These are phyloP conservation scores for Conomelus anceps DNA, from an alignment of 2,888 invertebrate species.

Conservation along the genomic window DNA sequence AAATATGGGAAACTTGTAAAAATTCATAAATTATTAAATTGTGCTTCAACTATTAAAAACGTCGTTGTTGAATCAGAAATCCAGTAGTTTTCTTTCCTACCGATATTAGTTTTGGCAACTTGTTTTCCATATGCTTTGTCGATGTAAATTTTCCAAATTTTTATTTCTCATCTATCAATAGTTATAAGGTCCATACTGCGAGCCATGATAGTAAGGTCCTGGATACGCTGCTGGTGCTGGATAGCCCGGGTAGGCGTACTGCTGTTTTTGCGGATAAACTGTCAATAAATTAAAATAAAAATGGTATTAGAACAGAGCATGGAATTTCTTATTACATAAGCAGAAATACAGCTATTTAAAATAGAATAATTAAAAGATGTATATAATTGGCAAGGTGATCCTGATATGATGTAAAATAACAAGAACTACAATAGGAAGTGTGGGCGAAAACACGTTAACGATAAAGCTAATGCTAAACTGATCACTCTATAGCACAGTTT, in stretches of 20 bases:
- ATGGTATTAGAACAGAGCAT: background rate
- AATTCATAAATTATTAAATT: background rate
- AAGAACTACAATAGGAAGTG: background rate
- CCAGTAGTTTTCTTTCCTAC: background rate
- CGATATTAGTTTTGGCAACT: background rate
- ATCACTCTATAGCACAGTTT: too few species aligned
- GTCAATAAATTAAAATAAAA: conserved; percentile 40
- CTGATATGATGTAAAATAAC: too few species aligned
- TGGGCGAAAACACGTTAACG: background rate
- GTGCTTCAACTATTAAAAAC: background rate
- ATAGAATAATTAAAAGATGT: too few species aligned
- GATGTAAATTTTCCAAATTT: background rate
- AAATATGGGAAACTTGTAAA: too few species aligned
- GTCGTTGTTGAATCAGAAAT: background rate
- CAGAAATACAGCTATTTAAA: too few species aligned
- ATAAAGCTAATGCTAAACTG: too few species aligned
- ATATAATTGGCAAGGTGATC: too few species aligned
- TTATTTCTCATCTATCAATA: conserved; percentile 49
- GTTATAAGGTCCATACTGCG: conserved; percentile 89
- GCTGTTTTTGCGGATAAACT: conserved; percentile 94
- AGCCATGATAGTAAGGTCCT: conserved; percentile 81
- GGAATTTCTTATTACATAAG: too few species aligned
- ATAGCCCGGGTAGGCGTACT: conserved; percentile 78
- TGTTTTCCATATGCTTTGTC: background rate
- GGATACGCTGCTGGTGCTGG: conserved; percentile 74